Conservation (phyloP, 2,888 invertebrate species). For the Dynastes tityus region DNA sequence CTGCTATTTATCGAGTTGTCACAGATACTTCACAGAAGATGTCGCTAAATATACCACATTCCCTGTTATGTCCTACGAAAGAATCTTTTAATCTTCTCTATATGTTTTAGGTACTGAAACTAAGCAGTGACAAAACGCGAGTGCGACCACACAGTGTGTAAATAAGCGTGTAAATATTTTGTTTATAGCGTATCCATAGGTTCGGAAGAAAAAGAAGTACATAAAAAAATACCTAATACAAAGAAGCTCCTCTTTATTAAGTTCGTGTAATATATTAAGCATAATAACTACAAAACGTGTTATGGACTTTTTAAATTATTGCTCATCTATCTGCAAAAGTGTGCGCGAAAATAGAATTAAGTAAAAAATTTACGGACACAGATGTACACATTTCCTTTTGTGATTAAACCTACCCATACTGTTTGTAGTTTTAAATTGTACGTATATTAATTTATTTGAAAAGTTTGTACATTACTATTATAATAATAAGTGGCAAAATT, state of each 20-base stretch:
- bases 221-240: not conserved
- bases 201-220: not conserved
- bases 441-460: slow-evolving; percentile 38
- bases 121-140: not conserved
- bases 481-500: slow-evolving; percentile 22
- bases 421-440: slow-evolving; percentile 31
- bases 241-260: not conserved
- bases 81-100: not conserved
- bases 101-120: slow-evolving; percentile 10
- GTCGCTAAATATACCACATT: too few relatives aligned
- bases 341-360: not conserved
- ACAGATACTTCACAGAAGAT: too few relatives aligned
- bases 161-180: slow-evolving; percentile 25
- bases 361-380: not conserved
- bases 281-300: not conserved
- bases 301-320: slow-evolving; percentile 12
- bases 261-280: slow-evolving; percentile 19
- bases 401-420: slow-evolving; percentile 24
- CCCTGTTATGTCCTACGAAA: not conserved
- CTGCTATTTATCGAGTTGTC: too few relatives aligned
- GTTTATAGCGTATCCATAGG: slow-evolving; percentile 10
- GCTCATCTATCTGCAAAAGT: slow-evolving; percentile 21
- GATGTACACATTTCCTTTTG: slow-evolving; percentile 21
- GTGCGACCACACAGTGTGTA: not conserved
- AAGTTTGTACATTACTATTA: slow-evolving; percentile 37